Evolutionary conservation across 2,113 vertebrate species (phyloP).

Genomic region (Myxocyprinus asiaticus): DNA sequence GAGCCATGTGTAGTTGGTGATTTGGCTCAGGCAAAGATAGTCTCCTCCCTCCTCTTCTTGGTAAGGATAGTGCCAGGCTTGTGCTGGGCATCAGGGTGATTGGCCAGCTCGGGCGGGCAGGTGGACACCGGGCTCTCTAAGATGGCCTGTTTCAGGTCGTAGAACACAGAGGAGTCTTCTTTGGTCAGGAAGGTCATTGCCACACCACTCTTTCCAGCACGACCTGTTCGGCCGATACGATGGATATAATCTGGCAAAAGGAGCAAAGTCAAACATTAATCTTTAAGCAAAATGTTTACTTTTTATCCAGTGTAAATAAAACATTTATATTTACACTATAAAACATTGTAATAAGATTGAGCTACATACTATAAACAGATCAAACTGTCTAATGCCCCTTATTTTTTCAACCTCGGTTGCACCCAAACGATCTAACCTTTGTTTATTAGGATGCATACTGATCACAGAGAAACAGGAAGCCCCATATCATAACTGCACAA

Average conservation of each 20-base stretch:
- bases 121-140: constrained; percentile 95
- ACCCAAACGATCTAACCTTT: not conserved
- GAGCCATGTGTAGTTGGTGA: not conserved
- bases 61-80: constrained; percentile 98
- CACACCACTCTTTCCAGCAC: constrained; percentile 94
- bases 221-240: constrained; percentile 95
- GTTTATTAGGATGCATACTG: not conserved
- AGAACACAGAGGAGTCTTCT: constrained; percentile 94
- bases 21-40: constrained; percentile 89
- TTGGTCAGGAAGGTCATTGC: constrained; percentile 98
- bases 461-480: not conserved
- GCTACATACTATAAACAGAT: too few species aligned
- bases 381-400: too few species aligned
- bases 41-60: constrained; percentile 97
- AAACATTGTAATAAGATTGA: too few species aligned
- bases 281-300: too few species aligned
- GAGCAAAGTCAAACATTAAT: not conserved
- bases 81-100: constrained; percentile 97
- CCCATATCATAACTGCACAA: not conserved
- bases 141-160: constrained; percentile 96
- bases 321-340: too few species aligned
- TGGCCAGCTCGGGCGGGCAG: constrained; percentile 92
- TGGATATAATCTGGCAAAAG: constrained; percentile 89
- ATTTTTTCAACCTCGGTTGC: too few species aligned
- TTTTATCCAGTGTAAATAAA: too few species aligned